phyloP scores from a whole-genome alignment of 2,113 vertebrate genomes.

The Felis chaus region DNA sequence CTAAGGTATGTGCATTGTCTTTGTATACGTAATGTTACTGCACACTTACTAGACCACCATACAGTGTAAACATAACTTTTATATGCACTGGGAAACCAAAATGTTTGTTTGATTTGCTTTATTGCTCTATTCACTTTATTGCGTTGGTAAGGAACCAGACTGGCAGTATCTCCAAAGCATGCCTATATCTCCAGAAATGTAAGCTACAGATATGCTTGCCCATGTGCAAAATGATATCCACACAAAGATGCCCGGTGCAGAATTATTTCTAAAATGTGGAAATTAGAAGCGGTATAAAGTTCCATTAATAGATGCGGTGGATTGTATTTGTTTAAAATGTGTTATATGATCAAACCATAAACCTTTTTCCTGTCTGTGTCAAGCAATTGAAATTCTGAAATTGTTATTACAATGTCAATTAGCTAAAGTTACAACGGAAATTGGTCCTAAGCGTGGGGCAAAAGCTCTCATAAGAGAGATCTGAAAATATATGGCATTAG shows the following conservation, averaged over 20 bases:
- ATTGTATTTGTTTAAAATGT: not conserved
- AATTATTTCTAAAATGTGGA: not conserved
- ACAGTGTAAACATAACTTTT: not conserved
- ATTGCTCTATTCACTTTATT: not conserved
- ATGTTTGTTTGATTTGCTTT: not conserved
- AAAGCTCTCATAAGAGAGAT: not conserved
- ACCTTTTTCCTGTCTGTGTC: not conserved
- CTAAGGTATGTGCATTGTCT: not conserved
- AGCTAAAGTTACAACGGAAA: not conserved
- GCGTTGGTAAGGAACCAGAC: not conserved
- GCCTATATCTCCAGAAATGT: not conserved
- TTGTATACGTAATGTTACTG: not conserved
- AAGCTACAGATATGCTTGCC: not conserved
- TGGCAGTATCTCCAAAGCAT: not conserved
- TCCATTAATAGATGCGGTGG: not conserved
- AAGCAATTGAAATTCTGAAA: not conserved
- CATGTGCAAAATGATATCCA: not conserved
- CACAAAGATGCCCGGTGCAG: not conserved
- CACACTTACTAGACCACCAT: not conserved
- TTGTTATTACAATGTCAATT: not conserved
- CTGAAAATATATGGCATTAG: not conserved
- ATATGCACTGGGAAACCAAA: not conserved
- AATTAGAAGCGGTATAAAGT: not conserved
- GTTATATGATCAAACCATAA: not conserved
- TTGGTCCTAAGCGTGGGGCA: not conserved